Percentiles rank a stretch among this genome's conserved stretches.
phyloP scores from a whole-genome alignment of 2,797 vertebrate genomes.

The Notolepis coatsorum region DNA sequence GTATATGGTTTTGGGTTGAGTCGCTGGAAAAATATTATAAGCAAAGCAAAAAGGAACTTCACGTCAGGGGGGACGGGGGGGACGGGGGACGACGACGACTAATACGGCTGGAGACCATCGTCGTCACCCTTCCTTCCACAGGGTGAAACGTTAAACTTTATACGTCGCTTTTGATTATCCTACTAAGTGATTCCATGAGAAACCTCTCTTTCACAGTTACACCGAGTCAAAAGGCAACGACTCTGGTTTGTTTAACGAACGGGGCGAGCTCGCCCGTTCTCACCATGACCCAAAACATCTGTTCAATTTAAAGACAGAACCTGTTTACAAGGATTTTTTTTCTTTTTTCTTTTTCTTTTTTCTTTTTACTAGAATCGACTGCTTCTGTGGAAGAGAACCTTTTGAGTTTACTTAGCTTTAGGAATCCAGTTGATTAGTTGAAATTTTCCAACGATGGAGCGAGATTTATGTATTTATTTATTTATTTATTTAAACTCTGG shows the following conservation, averaged over 20 bases:
- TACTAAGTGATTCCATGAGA: slow-evolving; percentile 25
- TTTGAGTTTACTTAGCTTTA: slow-evolving; percentile 43
- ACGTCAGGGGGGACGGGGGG: slow-evolving; percentile 33
- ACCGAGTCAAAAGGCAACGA: slow-evolving; percentile 32
- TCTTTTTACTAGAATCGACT: too few relatives aligned
- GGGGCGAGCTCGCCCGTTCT: not conserved
- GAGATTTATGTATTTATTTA: not conserved
- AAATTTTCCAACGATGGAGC: slow-evolving; percentile 10
- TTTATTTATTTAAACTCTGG: not conserved
- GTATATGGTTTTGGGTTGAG: slow-evolving; percentile 50
- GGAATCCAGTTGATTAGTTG: slow-evolving; percentile 30
- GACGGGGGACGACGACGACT: too few relatives aligned
- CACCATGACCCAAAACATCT: slow-evolving; percentile 31
- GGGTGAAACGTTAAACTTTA: slow-evolving; percentile 38
- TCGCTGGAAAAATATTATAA: slow-evolving; percentile 49
- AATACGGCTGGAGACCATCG: slow-evolving; percentile 21
- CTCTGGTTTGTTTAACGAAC: not conserved
- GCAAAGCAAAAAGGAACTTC: slow-evolving; percentile 29
- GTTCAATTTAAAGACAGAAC: slow-evolving; percentile 38
- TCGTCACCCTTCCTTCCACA: slow-evolving; percentile 30
- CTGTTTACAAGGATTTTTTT: slow-evolving; percentile 47
- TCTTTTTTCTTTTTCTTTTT: too few relatives aligned
- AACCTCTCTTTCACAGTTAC: slow-evolving; percentile 33
- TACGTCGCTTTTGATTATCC: slow-evolving; percentile 35
- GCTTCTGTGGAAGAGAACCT: slow-evolving; percentile 47